Evolutionary conservation across 2,888 invertebrate genomes (phyloP), one percentile per base, ranked within the genome.

Genomic region (Drosophila recens): DNA sequence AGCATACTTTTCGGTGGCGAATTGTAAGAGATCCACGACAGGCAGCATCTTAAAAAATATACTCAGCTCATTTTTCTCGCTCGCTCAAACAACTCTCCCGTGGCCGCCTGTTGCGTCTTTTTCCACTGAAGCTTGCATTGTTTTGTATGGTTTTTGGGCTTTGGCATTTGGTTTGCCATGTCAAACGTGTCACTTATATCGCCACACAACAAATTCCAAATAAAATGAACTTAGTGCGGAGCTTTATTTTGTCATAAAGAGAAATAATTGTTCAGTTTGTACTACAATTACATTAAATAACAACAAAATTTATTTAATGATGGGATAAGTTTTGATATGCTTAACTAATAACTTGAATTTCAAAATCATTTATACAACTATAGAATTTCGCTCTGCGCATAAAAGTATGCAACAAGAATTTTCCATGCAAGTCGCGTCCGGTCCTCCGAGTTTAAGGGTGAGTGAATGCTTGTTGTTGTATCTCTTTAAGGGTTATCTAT

Each of bases 1-100:
- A 70, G 75, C 87, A 87, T 82, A 82, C 76, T 79, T 87, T 86
- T 71, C 11, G 76, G 79, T 58, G 67, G 59, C 43, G 43, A 36
- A 4, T 45, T 30, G 42, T 30, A 61, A 66, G 49, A 66, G 45
- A 40, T 62, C 36, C 43, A 45, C 30, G 46, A 56, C 45, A 48
- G 59, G 23, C 23, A 42, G 17, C 46, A 45, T 46, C n/a, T n/a
- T 51, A 15, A 4, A 48, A 68, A 63, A 66, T 68, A 48, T 62
- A 58, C 64, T 59, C 30, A 54, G 61, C 71, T 70, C 64, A 56
- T 52, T 73, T 75, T 63, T 40, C 59, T 61, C 53, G 40, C 56
- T 54, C 59, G 30, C 66, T 42, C 59, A 65, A 62, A 53, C n/a
- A 11, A 10, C 23, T 10, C 53, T 42, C 33, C 15, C 57, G 27